Conservation (phyloP, 2,113 vertebrate species). For the Sander vitreus region DNA sequence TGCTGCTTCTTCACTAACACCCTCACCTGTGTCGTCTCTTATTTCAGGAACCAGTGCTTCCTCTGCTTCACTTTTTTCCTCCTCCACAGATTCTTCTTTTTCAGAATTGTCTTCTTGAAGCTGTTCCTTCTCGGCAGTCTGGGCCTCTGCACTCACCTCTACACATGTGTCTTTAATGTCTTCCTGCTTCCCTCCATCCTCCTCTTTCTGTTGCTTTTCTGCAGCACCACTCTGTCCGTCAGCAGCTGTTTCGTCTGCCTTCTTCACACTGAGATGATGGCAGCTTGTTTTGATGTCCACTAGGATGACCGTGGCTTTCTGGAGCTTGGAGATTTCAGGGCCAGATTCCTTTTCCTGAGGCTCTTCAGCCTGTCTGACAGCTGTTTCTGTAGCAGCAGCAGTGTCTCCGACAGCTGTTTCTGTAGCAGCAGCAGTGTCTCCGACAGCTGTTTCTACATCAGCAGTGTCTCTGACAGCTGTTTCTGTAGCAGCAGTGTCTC, state of each 20-base stretch:
- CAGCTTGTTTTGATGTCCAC: conserved; percentile 33
- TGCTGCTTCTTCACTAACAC: neutral
- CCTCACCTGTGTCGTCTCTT: neutral
- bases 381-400: neutral
- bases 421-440: neutral
- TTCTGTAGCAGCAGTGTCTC: neutral
- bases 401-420: neutral
- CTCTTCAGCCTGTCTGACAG: neutral
- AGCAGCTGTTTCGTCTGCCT: neutral
- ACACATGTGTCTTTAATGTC: neutral
- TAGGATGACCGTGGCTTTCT: conserved; percentile 19
- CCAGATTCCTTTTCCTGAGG: neutral
- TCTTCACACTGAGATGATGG: neutral
- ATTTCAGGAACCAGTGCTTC: conserved; percentile 20
- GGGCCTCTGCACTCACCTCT: neutral
- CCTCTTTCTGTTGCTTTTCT: conserved; percentile 1
- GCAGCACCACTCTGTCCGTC: neutral
- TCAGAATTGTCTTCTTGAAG: neutral
- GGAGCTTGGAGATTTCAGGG: conserved; percentile 14
- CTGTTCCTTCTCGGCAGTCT: neutral
- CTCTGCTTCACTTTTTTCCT: neutral
- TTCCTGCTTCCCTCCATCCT: neutral
- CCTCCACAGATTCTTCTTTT: neutral
- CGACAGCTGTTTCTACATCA: too few species aligned
- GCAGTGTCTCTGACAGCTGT: too few species aligned